phyloP scores from a whole-genome alignment of 2,113 vertebrate species.

The Ctenomys sociabilis region DNA sequence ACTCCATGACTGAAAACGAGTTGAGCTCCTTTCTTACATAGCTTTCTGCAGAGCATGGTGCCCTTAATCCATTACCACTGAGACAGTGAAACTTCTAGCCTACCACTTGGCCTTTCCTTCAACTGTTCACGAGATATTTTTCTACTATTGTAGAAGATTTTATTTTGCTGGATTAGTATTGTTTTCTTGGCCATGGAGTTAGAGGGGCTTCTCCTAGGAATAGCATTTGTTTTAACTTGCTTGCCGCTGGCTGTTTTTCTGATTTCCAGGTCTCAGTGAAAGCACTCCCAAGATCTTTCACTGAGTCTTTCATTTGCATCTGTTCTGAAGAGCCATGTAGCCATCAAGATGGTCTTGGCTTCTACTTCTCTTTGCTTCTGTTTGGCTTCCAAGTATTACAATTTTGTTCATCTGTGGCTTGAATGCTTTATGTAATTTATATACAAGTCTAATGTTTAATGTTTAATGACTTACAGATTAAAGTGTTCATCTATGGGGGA shows the following conservation, averaged over 20 bases:
- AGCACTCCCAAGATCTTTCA: not conserved
- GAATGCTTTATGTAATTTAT: not conserved
- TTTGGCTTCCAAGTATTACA: not conserved
- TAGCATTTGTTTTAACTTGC: not conserved
- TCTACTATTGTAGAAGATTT: not conserved
- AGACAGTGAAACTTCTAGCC: not conserved
- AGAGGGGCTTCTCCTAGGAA: not conserved
- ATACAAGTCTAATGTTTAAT: not conserved
- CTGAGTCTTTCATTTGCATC: not conserved
- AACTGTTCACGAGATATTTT: not conserved
- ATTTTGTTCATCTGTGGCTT: fast-evolving
- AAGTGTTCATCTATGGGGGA: not conserved
- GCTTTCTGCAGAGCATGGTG: fast-evolving
- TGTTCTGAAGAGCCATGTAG: not conserved
- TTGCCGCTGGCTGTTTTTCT: not conserved
- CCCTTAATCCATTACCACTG: not conserved
- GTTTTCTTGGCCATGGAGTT: not conserved
- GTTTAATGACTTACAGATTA: not conserved
- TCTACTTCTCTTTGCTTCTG: not conserved
- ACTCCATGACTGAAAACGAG: not conserved
- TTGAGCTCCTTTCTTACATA: not conserved
- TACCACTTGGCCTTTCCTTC: not conserved
- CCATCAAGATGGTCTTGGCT: not conserved
- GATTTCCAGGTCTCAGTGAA: not conserved
- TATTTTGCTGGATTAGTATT: not conserved